These are phyloP conservation scores for Bombyx huttoni DNA, from an alignment of 2,888 invertebrate species.

Conservation along the genomic window DNA sequence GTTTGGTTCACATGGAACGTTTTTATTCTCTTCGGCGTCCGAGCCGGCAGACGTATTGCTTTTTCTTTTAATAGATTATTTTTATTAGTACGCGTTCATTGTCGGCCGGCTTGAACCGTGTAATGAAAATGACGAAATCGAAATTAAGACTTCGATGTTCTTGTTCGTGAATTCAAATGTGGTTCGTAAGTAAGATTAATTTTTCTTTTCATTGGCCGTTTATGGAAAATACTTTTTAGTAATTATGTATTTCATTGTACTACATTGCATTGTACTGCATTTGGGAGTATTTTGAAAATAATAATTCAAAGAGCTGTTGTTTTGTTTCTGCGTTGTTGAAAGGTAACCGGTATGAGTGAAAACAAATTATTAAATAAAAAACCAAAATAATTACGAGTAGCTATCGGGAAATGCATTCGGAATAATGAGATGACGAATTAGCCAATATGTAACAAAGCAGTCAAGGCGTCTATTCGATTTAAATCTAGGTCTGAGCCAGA, in stretches of 20 bases:
- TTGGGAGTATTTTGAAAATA: too few species aligned
- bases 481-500: conserved; percentile 24
- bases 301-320: too few species aligned
- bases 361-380: too few species aligned
- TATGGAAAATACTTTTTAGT: neutral
- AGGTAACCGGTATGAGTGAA: too few species aligned
- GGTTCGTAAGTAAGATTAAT: neutral
- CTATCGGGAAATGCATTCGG: too few species aligned
- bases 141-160: neutral
- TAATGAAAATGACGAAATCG: neutral
- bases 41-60: conserved; percentile 34
- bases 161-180: neutral
- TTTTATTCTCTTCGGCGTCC: conserved; percentile 39
- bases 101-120: conserved; percentile 6
- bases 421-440: neutral
- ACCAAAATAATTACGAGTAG: too few species aligned
- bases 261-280: too few species aligned
- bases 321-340: too few species aligned
- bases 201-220: neutral
- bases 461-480: conserved; percentile 7
- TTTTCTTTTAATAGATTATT: conserved; percentile 34
- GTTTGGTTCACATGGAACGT: conserved; percentile 33
- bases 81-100: conserved; percentile 31
- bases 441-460: neutral
- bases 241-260: too few species aligned